Percentiles rank a stretch among this genome's conserved stretches.
phyloP scores from a whole-genome alignment of 2,888 invertebrate genomes.

The Octonoba sinensis region DNA sequence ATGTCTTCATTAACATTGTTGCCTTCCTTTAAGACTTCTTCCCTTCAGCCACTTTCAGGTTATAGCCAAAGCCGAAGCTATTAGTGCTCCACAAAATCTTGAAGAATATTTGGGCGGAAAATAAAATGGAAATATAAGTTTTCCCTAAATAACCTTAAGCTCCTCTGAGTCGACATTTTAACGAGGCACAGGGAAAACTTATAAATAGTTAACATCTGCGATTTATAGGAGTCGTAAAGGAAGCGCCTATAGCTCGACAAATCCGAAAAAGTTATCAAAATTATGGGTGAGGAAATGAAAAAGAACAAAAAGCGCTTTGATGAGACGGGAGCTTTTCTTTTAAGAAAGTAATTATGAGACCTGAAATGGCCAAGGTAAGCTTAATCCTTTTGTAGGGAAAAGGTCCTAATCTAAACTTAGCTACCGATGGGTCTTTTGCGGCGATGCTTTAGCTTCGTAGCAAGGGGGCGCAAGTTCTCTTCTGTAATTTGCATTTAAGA shows the following conservation, averaged over 20 bases:
- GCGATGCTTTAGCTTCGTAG: too few relatives aligned
- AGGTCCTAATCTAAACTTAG: conserved; percentile 17
- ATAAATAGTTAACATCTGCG: conserved; percentile 57
- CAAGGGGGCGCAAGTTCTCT: too few relatives aligned
- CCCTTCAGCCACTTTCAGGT: conserved; percentile 8
- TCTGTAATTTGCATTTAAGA: too few relatives aligned
- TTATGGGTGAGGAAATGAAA: conserved; percentile 35
- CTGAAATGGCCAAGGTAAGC: conserved; percentile 2
- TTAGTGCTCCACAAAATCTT: conserved; percentile 15
- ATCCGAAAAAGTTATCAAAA: conserved; percentile 30
- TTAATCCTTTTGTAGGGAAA: conserved; percentile 36
- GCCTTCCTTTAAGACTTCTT: conserved; percentile 4
- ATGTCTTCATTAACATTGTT: conserved; percentile 30
- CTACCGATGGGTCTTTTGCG: neutral
- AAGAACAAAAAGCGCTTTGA: conserved; percentile 11
- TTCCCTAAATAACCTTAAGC: conserved; percentile 38
- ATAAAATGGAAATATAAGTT: conserved; percentile 48
- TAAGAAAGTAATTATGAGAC: conserved; percentile 41
- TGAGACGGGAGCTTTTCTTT: conserved; percentile 36
- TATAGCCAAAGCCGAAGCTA: conserved; percentile 24
- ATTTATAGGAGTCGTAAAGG: conserved; percentile 52
- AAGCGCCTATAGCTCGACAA: conserved; percentile 2
- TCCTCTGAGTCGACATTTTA: conserved; percentile 40
- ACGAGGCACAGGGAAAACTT: conserved; percentile 35
- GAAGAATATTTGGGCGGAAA: conserved; percentile 9